phyloP scores from a whole-genome alignment of 2,888 invertebrate genomes.

The Syritta pipiens region DNA sequence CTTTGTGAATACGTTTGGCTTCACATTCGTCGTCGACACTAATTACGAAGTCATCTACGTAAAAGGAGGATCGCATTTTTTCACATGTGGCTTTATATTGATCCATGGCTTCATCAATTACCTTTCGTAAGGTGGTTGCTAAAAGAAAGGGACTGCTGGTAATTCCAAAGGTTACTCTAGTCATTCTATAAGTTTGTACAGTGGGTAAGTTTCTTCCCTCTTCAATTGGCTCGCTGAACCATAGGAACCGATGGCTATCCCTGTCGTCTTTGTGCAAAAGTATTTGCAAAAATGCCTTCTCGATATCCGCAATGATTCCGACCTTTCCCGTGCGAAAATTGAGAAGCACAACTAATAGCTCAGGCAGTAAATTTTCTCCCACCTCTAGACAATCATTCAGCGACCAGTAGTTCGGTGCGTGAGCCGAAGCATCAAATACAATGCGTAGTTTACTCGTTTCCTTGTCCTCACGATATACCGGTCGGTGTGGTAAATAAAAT shows the following conservation, averaged over 20 bases:
- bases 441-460: slow-evolving; percentile 42
- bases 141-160: slow-evolving; percentile 22
- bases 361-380: slow-evolving; percentile 70
- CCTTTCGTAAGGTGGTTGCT: slow-evolving; percentile 6
- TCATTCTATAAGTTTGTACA: slow-evolving; percentile 23
- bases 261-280: slow-evolving; percentile 67
- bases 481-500: slow-evolving; percentile 41
- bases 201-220: slow-evolving; percentile 20
- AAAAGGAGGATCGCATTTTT: not conserved
- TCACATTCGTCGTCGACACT: slow-evolving; percentile 14
- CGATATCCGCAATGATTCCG: slow-evolving; percentile 53
- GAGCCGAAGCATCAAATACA: slow-evolving; percentile 47
- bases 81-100: not conserved
- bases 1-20: not conserved
- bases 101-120: slow-evolving; percentile 15
- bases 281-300: slow-evolving; percentile 31
- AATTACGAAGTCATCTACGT: not conserved
- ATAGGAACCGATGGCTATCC: slow-evolving; percentile 66
- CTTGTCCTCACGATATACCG: slow-evolving; percentile 40
- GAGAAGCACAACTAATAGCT: slow-evolving; percentile 57
- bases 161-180: slow-evolving; percentile 34
- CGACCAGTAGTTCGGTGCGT: slow-evolving; percentile 47
- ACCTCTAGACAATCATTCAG: slow-evolving; percentile 69
- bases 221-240: slow-evolving; percentile 39
- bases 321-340: slow-evolving; percentile 34